Evolutionary conservation across 35 echinoderm and acorn worm genomes (phyloP), one percentile per base, ranked within the genome.

Genomic region (Apostichopus parvimensis): DNA sequence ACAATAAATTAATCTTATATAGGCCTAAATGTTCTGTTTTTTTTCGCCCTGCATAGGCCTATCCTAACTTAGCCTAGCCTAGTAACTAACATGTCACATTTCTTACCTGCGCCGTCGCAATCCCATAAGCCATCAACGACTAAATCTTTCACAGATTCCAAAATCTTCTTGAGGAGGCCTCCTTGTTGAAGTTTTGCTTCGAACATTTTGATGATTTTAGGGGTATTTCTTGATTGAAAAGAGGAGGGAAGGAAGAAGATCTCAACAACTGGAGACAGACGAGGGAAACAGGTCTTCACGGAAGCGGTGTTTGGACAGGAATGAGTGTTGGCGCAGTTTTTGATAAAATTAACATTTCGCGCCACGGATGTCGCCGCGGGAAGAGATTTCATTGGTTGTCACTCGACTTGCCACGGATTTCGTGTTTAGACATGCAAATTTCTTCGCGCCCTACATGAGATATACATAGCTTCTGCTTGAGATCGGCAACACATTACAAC

Each of bases 121-220:
- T 98, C 97, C 94, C 94, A 98, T 55, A 92, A 92, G 77, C 94
- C 97, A 79, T 94, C 93, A 62, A 75, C 26, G 22, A 98, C 91
- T 86, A 98, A 88, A 79, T 95, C 97, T 87, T 92, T 98, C 57
- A 98, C 88, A 8, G 92, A 71, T 78, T 98, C 97, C 91, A 98
- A 77, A 87, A 95, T 89, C 82, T 98, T 98, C 92, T 98, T 98
- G 45, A 98, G 91, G 86, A 98, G 87, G 58, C 94, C 79, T 82
- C 97, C 95, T 90, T 98, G 97, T 61, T 94, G 71, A 6, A 98
- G 87, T 91, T 85, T 98, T 93, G 97, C 97, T 92, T 98, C 97
- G 92, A 98, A 98, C 97, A 98, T 98, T 64, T 91, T 98, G 92
- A 93, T 90, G 62, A 57, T 54, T 25, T 80, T 80, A 80, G 6